Percentiles rank a stretch among this genome's conserved stretches.
Evolutionary conservation across 2,797 vertebrate species (phyloP).

Genomic region (Phoxinus dragarum): DNA sequence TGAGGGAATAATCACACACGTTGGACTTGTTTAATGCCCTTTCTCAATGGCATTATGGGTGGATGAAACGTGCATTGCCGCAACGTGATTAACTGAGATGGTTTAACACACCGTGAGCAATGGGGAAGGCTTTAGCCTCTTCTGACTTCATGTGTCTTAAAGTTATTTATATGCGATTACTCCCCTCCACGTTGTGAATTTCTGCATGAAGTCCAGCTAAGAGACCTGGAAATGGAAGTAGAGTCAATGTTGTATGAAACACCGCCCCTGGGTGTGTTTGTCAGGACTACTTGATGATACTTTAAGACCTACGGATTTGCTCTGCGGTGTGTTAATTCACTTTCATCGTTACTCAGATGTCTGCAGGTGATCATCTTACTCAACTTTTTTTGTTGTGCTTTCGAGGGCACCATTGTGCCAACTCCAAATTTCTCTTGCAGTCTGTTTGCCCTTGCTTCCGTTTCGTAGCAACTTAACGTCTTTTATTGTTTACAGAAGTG

Average conservation of each 20-base stretch:
- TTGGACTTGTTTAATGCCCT: not conserved
- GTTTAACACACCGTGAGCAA: constrained; percentile 1
- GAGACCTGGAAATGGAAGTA: not conserved
- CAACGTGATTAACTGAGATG: not conserved
- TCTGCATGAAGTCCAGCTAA: constrained; percentile 6
- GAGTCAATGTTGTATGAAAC: constrained; percentile 4
- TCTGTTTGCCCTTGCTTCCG: constrained; percentile 15
- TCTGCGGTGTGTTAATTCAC: constrained; percentile 5
- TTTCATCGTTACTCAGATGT: constrained; percentile 13
- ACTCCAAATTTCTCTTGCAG: not conserved
- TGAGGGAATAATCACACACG: not conserved
- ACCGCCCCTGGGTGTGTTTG: not conserved
- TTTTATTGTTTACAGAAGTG: constrained; percentile 11
- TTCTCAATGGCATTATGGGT: not conserved
- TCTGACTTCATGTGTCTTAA: not conserved
- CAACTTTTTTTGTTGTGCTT: not conserved
- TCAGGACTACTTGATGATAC: constrained; percentile 4
- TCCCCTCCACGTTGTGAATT: not conserved
- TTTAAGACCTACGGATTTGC: constrained; percentile 36
- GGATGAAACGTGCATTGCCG: not conserved
- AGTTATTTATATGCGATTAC: not conserved
- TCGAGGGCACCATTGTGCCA: not conserved
- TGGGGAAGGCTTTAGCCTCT: not conserved
- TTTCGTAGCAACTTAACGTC: constrained; percentile 18
- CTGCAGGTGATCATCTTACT: not conserved